These are phyloP conservation scores for Psilopsiagon aymara DNA, from an alignment of 2,113 vertebrate species.

Conservation along the genomic window DNA sequence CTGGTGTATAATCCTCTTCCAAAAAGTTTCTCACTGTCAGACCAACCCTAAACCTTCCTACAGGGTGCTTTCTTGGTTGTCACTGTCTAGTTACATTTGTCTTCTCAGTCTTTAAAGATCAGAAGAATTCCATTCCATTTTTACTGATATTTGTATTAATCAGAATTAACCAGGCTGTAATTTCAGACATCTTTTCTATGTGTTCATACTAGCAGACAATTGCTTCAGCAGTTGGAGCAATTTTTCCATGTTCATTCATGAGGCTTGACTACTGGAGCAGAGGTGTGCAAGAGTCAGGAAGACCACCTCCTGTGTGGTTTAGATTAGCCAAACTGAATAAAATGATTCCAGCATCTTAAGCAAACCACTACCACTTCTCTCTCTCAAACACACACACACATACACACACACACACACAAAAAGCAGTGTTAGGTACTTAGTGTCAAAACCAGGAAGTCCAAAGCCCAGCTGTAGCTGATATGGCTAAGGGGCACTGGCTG, in stretches of 20 bases:
- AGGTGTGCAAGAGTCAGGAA: neutral
- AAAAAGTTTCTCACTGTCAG: neutral
- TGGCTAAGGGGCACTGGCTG: accelerated
- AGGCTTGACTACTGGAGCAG: neutral
- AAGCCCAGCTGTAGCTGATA: neutral
- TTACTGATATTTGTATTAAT: neutral
- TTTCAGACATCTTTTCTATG: neutral
- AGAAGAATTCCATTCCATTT: neutral
- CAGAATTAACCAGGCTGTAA: neutral
- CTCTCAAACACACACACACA: neutral
- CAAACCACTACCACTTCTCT: neutral
- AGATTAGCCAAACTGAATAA: neutral
- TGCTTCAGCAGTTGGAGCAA: neutral
- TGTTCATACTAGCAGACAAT: neutral
- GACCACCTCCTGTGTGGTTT: neutral
- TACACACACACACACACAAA: neutral
- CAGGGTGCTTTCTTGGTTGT: neutral
- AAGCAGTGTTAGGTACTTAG: neutral
- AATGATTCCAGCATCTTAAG: neutral
- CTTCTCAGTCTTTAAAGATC: neutral
- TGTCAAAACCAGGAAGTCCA: neutral
- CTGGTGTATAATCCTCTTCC: neutral
- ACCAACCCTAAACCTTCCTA: neutral
- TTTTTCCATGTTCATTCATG: neutral
- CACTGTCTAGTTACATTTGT: neutral